Evolutionary conservation across 92 coral and sea anemone species (phyloP), one percentile per base, ranked within the genome.

Genomic region (Epizoanthus illoricatus): DNA sequence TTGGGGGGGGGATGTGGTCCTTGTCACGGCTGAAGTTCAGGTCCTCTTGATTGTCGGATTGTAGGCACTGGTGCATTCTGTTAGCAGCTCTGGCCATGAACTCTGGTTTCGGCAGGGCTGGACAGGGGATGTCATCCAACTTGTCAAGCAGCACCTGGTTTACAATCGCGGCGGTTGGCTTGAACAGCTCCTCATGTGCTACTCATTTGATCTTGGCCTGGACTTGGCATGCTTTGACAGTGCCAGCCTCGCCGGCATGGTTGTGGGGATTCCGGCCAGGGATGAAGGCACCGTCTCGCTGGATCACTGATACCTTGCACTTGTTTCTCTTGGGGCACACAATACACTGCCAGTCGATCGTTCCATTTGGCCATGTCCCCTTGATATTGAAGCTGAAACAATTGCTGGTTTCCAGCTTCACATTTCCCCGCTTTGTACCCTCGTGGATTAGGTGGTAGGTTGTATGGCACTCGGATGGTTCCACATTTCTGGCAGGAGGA

Each of bases 101-200:
- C 20, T 43, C 82, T 18, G 82, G 82, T 3, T 76, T 76, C 1
- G 82, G 69, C 28, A 76, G 70, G 11, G 57, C 61, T 12, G 82
- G 82, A 36, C 82, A 80, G 40, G 85, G 85, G 19, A 65, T 75
- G 73, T 67, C 71, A n/a, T 71, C 75, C 19, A 81, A 63, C 65
- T 81, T 75, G 13, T 67, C 55, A 40, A 66, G 76, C 59, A 81
- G 61, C 52, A 81, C 76, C 15, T 21, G 20, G n/a, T 81, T 66
- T 10, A 81, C 85, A 15, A 81, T 81, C 64, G 85, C 85, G n/a
- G 85, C 66, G 59, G 85, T 75, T 12, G 85, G 85, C 42, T 23
- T 81, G 67, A 81, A 75, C 21, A 23, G 40, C 80, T 75, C 80
- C 12, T 23, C 47, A 54, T 57, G 67, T 55, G 80, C 80, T 62